phyloP scores from a whole-genome alignment of 2,113 vertebrate species.

The Dasyornis broadbenti region DNA sequence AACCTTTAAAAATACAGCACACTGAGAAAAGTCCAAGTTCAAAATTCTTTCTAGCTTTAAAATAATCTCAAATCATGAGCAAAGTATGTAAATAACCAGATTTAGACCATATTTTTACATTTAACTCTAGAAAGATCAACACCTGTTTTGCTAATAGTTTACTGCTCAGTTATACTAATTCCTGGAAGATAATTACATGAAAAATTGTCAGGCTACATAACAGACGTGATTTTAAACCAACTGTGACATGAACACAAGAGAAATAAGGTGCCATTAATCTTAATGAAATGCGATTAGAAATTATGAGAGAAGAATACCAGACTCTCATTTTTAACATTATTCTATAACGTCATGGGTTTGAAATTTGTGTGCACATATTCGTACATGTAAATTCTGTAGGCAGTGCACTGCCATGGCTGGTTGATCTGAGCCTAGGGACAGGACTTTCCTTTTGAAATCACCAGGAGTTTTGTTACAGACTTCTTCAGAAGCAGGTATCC shows the following conservation, averaged over 20 bases:
- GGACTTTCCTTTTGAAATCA: background rate
- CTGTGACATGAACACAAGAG: background rate
- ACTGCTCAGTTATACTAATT: background rate
- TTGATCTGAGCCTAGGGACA: background rate
- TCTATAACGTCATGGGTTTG: background rate
- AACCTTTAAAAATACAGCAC: background rate
- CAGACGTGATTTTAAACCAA: background rate
- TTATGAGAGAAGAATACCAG: background rate
- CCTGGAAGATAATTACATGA: background rate
- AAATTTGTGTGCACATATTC: background rate
- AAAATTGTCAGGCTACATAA: background rate
- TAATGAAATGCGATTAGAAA: slow-evolving; percentile 15
- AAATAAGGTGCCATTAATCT: background rate
- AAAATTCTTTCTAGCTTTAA: background rate
- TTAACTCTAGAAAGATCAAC: background rate
- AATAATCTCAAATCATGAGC: background rate
- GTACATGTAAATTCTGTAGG: background rate
- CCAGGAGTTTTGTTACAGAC: background rate
- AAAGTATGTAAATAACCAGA: background rate
- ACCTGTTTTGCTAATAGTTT: background rate
- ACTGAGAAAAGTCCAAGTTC: background rate
- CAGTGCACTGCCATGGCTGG: background rate
- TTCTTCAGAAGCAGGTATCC: background rate
- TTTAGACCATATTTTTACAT: background rate
- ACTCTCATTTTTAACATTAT: background rate